phyloP scores from a whole-genome alignment of 37 sponge, comb jelly and placozoan species.

The Beroe forskalii region DNA sequence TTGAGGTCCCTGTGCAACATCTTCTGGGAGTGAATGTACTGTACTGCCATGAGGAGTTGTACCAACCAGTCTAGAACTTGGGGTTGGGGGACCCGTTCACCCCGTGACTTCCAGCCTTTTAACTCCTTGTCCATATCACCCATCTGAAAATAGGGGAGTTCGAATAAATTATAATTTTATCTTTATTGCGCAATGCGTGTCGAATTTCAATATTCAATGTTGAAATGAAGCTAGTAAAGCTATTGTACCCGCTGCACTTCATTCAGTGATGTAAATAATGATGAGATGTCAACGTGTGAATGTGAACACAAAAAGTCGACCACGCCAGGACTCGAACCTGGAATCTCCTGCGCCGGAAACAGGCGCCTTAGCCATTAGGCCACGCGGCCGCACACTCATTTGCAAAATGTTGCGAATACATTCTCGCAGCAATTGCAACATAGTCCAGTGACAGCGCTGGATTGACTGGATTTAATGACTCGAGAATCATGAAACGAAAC shows the following conservation, averaged over 20 bases:
- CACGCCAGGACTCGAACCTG: conserved; percentile 64
- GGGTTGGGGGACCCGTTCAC: conserved; percentile 71
- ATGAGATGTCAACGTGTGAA: neutral
- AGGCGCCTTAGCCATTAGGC: conserved; percentile 64
- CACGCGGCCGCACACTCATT: conserved; percentile 40
- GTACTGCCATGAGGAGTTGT: conserved; percentile 87
- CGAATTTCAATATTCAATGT: too few species aligned
- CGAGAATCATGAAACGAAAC: too few species aligned
- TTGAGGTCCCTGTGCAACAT: conserved; percentile 95
- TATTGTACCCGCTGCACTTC: too few species aligned
- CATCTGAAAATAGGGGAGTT: too few species aligned
- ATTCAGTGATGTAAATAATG: neutral
- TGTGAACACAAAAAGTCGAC: neutral
- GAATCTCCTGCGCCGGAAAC: conserved; percentile 64
- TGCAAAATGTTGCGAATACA: too few species aligned
- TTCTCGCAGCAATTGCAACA: too few species aligned
- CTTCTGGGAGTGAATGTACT: conserved; percentile 85
- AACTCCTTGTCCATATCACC: conserved; percentile 91
- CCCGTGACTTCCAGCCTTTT: conserved; percentile 68
- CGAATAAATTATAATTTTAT: too few species aligned
- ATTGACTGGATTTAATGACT: too few species aligned
- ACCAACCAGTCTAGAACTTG: conserved; percentile 93
- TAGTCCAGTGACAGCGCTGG: too few species aligned
- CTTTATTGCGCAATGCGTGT: too few species aligned
- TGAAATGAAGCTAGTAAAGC: neutral